A percentile compares a stretch with the other conserved stretches of the same genome.
Evolutionary conservation across 2,888 invertebrate genomes (phyloP).

Genomic region (Dinocampus coccinellae): DNA sequence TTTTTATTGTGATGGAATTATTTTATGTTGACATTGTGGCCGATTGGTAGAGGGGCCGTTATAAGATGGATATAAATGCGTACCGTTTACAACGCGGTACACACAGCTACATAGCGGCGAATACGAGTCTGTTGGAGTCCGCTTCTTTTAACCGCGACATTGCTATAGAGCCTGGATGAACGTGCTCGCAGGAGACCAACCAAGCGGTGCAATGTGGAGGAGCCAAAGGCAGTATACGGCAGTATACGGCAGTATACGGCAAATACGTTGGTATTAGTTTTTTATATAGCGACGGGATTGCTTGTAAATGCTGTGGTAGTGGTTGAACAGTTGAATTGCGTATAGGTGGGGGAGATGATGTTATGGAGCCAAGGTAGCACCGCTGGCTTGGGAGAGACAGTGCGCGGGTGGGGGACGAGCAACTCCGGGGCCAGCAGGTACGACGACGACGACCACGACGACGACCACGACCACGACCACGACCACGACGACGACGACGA

Average conservation of each 20-base stretch:
- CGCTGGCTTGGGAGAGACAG: neutral
- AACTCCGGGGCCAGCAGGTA: slow-evolving; percentile 46
- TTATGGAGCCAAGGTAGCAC: slow-evolving; percentile 31
- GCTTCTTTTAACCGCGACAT: slow-evolving; percentile 1
- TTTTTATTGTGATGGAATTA: neutral
- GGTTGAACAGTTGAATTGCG: slow-evolving; percentile 19
- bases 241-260: neutral
- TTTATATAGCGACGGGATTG: slow-evolving; percentile 2
- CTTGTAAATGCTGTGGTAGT: slow-evolving; percentile 11
- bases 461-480: no score
- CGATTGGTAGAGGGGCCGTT: slow-evolving; percentile 35
- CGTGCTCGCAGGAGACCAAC: neutral
- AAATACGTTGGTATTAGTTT: slow-evolving; percentile 4
- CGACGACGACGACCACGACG: no score
- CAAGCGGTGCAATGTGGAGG: neutral
- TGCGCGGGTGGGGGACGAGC: slow-evolving; percentile 21
- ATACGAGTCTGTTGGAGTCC: neutral
- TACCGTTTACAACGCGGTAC: slow-evolving; percentile 13
- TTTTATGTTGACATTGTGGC: neutral
- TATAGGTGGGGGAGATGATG: neutral
- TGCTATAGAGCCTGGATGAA: neutral
- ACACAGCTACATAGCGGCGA: neutral
- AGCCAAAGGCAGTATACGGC: neutral
- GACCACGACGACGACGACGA: no score
- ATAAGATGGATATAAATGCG: slow-evolving; percentile 47